Evolutionary conservation across 2,888 invertebrate genomes (phyloP).

Genomic region (Metallyticus violacea): DNA sequence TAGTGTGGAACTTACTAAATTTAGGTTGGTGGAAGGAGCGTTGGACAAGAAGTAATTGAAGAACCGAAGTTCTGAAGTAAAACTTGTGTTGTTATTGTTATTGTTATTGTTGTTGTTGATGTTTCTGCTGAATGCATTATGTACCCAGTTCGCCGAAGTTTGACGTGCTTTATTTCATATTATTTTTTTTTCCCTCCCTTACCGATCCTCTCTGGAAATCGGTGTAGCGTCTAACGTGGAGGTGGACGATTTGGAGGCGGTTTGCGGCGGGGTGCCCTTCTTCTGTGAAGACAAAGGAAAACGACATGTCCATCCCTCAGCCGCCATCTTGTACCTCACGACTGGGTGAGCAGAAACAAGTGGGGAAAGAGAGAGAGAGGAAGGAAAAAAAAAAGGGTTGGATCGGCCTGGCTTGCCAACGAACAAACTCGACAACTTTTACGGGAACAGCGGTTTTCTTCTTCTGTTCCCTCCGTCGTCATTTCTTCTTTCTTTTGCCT

Average conservation of each 20-base stretch:
- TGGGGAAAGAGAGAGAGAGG: neutral
- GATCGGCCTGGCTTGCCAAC: neutral
- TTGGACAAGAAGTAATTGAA: too few relatives aligned
- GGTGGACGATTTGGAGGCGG: neutral
- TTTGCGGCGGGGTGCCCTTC: neutral
- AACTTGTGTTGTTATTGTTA: too few relatives aligned
- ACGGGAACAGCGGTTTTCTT: neutral
- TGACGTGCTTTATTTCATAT: too few relatives aligned
- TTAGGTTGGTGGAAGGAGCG: too few relatives aligned
- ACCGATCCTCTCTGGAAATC: neutral
- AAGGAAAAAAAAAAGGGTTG: slow-evolving; percentile 2
- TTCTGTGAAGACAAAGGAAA: neutral
- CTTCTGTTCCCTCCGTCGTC: neutral
- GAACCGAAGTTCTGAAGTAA: too few relatives aligned
- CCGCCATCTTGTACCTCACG: slow-evolving; percentile 33
- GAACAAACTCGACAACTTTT: neutral
- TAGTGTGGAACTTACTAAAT: too few relatives aligned
- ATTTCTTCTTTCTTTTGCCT: too few relatives aligned
- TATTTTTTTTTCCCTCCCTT: neutral
- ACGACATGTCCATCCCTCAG: neutral
- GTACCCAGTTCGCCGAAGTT: too few relatives aligned
- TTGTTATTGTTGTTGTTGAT: too few relatives aligned
- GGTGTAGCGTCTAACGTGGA: neutral
- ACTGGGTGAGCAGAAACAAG: slow-evolving; percentile 30
- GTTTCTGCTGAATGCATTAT: too few relatives aligned